Base-by-base conservation (phyloP, 1,140 invertebrate genomes). In the Tetramorium simillimum region DNA sequence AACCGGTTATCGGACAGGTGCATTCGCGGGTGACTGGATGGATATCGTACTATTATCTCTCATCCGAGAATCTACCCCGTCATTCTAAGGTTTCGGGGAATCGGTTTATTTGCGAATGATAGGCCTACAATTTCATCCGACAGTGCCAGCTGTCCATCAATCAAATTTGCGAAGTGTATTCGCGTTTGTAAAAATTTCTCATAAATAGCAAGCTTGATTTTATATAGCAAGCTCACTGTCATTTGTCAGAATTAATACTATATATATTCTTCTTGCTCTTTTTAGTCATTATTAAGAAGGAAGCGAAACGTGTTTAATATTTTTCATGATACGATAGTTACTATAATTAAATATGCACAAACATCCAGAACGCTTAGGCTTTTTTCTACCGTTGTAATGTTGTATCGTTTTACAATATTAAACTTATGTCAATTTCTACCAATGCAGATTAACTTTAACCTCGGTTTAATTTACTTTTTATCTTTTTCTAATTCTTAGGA, bases 41-140 rank as follows among this genome's bases (percentile, higher is more conserved):
- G 75, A 63, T 62, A 78, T 63, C 24, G 33, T 75, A 58, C 53
- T 76, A 76, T 60, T 75, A 75, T 37, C n/a, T 76, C n/a, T 58
- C 37, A 24, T 37, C 21, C 16, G 14, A 78, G 18, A 78, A 12
- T 46, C 24, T 63, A 63, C 58, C 40, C 16, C 18, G 40, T 63
- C 16, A 62, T 43, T 63, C 49, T 62, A 33, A 78, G 46, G 18
- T 56, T 67, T 51, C 60, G 60, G 24, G 24, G 24, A 80, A 67
- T 65, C 12, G 10, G 18, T 37, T 43, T 80, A 67, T 67, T 80
- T 65, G 76, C 60, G n/a, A 65, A 65, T 14, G 46, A 65, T 65
- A 51, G 43, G 7, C 16, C 18, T 21, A 40, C 60, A 67, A 67
- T 51, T 76, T 76, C 37, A 51, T 21, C 6, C n/a, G 28, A 16